Evolutionary conservation across 1,140 invertebrate species (phyloP).

Genomic region (Magallana ariakensis): DNA sequence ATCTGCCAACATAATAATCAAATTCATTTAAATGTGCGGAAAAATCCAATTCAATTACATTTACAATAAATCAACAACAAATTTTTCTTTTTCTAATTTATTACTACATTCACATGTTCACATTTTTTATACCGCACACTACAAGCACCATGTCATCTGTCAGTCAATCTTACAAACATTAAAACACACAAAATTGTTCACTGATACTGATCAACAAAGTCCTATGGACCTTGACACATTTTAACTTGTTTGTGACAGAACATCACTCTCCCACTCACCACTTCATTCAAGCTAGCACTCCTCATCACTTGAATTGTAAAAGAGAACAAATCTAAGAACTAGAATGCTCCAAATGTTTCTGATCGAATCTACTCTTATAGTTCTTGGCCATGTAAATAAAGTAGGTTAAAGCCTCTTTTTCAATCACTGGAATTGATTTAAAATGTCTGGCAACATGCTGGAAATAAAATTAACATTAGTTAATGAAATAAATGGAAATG

Average conservation of each 20-base stretch:
- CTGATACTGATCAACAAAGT: not conserved
- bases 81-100: not conserved
- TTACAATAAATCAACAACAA: not conserved
- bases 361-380: slow-evolving; percentile 83
- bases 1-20: too few relatives aligned
- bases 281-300: not conserved
- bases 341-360: slow-evolving; percentile 70
- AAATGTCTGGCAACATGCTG: slow-evolving; percentile 96
- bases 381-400: slow-evolving; percentile 98
- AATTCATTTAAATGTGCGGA: too few relatives aligned
- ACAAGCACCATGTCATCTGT: not conserved
- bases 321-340: not conserved
- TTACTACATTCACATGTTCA: not conserved
- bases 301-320: not conserved
- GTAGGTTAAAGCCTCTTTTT: slow-evolving; percentile 96
- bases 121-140: not conserved
- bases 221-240: not conserved
- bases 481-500: too few relatives aligned
- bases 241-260: not conserved
- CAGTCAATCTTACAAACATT: not conserved
- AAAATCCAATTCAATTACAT: too few relatives aligned
- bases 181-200: not conserved
- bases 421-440: slow-evolving; percentile 93
- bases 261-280: not conserved
- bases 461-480: not conserved